Evolutionary conservation across 2,113 vertebrate genomes (phyloP).

Genomic region (Arizona elegans): DNA sequence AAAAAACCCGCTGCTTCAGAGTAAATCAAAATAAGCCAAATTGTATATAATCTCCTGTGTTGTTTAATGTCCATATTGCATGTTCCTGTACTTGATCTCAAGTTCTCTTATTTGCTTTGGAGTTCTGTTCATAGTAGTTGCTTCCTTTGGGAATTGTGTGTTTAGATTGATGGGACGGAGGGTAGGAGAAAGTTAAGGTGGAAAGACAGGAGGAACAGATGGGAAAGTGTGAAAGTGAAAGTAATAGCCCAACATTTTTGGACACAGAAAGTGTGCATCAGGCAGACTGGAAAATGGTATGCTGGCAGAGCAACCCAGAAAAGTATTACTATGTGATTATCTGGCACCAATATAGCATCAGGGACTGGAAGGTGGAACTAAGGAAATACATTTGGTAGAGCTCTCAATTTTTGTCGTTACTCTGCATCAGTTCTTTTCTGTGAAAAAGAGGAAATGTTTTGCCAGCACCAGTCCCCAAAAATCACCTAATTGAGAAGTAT

Average conservation of each 20-base stretch:
- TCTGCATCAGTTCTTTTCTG: not conserved
- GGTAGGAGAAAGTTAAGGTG: not conserved
- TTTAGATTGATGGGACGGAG: not conserved
- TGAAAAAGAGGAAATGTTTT: not conserved
- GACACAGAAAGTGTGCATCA: not conserved
- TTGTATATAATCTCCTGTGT: not conserved
- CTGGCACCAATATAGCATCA: not conserved
- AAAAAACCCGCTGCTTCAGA: not conserved
- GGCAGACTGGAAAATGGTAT: not conserved
- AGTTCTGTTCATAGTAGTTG: not conserved
- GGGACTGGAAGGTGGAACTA: not conserved
- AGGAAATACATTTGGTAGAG: not conserved
- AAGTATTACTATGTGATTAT: not conserved
- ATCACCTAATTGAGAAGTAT: not conserved
- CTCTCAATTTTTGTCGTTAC: not conserved
- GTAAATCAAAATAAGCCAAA: not conserved
- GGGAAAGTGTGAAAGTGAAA: not conserved
- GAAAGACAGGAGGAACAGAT: not conserved
- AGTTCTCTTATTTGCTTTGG: not conserved
- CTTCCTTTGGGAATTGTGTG: not conserved
- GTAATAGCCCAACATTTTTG: not conserved
- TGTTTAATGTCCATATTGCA: not conserved
- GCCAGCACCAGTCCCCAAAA: not conserved
- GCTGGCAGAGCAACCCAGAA: not conserved
- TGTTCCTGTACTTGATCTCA: not conserved